These are phyloP conservation scores for Euclidia mi DNA, from an alignment of 2,888 invertebrate genomes.

Conservation along the genomic window DNA sequence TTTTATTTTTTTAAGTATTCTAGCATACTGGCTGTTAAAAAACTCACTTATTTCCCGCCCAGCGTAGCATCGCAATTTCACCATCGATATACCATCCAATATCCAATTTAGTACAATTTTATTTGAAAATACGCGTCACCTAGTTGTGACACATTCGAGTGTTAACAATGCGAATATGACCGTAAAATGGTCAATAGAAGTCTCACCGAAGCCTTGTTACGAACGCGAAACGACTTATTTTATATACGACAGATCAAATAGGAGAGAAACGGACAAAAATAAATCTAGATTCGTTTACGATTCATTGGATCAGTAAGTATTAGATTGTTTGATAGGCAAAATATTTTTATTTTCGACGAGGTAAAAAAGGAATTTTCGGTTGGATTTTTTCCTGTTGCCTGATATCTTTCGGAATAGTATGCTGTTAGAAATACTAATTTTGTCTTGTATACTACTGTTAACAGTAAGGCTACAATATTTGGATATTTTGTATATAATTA, in stretches of 20 bases:
- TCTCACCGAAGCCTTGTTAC: constrained; percentile 11
- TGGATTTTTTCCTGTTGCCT: too few species aligned
- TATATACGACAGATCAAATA: constrained; percentile 14
- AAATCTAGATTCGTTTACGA: constrained; percentile 10
- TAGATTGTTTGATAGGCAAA: too few species aligned
- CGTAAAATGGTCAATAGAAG: constrained; percentile 56
- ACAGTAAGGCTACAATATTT: too few species aligned
- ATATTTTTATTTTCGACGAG: too few species aligned
- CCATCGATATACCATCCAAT: constrained; percentile 41
- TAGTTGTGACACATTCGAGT: constrained; percentile 35
- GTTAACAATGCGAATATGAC: constrained; percentile 38
- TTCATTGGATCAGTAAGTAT: constrained; percentile 3
- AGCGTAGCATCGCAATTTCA: constrained; percentile 39
- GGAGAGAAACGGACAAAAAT: constrained; percentile 7
- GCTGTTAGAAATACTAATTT: too few species aligned
- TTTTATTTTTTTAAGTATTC: too few species aligned
- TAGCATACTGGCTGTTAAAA: too few species aligned
- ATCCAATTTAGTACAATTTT: constrained; percentile 45
- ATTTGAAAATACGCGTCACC: constrained; percentile 32
- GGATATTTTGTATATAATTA: too few species aligned
- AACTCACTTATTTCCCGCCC: constrained; percentile 18
- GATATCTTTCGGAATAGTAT: too few species aligned
- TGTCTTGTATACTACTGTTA: too few species aligned
- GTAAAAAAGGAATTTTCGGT: too few species aligned
- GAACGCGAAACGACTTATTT: constrained; percentile 14